These are phyloP conservation scores for Hippopotamus amphibius DNA, from an alignment of 2,113 vertebrate species.

Conservation along the genomic window DNA sequence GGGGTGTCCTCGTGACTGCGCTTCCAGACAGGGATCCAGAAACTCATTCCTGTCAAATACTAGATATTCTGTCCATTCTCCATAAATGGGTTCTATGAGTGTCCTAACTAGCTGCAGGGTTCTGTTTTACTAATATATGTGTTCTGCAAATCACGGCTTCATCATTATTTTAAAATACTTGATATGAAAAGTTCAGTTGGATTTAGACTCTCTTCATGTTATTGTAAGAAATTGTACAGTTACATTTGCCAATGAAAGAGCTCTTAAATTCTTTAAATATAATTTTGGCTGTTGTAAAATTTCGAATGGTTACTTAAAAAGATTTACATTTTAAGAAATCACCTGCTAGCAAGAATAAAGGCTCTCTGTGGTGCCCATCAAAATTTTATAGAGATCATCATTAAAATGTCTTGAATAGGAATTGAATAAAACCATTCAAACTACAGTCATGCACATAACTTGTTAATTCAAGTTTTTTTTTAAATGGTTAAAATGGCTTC, in stretches of 20 bases:
- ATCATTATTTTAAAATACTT: slow-evolving; percentile 18
- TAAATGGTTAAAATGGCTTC: slow-evolving; percentile 1
- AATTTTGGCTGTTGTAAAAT: slow-evolving; percentile 57
- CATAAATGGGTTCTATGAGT: background rate
- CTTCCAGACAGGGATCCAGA: background rate
- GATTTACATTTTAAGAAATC: background rate
- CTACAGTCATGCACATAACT: background rate
- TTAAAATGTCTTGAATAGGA: slow-evolving; percentile 52
- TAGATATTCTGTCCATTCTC: background rate
- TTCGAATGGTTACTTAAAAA: slow-evolving; percentile 40
- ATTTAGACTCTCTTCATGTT: slow-evolving; percentile 63
- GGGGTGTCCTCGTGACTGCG: background rate
- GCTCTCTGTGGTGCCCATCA: background rate
- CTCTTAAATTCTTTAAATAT: slow-evolving; percentile 61
- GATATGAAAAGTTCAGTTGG: slow-evolving; percentile 18
- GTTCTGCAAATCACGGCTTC: background rate
- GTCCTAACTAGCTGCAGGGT: background rate
- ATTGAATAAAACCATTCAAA: slow-evolving; percentile 42
- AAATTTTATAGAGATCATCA: slow-evolving; percentile 58
- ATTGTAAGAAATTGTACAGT: slow-evolving; percentile 33
- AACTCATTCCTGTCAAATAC: background rate
- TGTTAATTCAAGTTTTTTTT: background rate
- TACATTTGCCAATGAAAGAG: slow-evolving; percentile 43
- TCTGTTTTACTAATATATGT: background rate
- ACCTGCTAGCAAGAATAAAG: slow-evolving; percentile 27